These are phyloP conservation scores for Osmerus eperlanus DNA, from an alignment of 2,113 vertebrate species.

Conservation along the genomic window DNA sequence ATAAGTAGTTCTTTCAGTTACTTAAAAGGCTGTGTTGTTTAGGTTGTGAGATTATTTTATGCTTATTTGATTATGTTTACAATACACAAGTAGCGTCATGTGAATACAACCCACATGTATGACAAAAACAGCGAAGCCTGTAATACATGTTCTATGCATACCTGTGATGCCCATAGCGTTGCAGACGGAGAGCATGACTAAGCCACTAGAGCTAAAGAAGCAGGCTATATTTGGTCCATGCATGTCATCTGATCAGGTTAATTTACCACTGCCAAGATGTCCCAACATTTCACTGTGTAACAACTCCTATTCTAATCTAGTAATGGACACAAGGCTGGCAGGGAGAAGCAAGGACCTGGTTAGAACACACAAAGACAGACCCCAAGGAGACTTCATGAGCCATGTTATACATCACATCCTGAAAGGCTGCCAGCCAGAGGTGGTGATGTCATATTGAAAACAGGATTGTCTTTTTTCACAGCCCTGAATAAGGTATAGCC, in stretches of 20 bases:
- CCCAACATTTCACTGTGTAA: constrained; percentile 35
- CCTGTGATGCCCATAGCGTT: background rate
- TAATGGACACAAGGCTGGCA: background rate
- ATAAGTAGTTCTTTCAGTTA: background rate
- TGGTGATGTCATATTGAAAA: too few species aligned
- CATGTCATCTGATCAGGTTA: constrained; percentile 56
- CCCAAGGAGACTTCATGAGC: background rate
- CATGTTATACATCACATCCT: background rate
- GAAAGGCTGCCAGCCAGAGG: too few species aligned
- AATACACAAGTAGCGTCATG: too few species aligned
- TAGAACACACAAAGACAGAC: background rate
- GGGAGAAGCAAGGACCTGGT: background rate
- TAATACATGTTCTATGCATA: background rate
- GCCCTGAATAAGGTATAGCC: too few species aligned
- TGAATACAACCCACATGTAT: too few species aligned
- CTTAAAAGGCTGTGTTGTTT: background rate
- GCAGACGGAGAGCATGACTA: background rate
- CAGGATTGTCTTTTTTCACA: too few species aligned
- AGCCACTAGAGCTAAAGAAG: background rate
- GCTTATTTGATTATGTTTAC: background rate
- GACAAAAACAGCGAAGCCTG: too few species aligned
- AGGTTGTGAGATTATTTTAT: background rate
- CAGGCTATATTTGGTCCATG: constrained; percentile 45
- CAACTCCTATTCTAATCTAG: background rate
- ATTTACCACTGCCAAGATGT: constrained; percentile 36